Base-by-base conservation (phyloP, 2,113 vertebrate genomes). In the Axis porcinus region DNA sequence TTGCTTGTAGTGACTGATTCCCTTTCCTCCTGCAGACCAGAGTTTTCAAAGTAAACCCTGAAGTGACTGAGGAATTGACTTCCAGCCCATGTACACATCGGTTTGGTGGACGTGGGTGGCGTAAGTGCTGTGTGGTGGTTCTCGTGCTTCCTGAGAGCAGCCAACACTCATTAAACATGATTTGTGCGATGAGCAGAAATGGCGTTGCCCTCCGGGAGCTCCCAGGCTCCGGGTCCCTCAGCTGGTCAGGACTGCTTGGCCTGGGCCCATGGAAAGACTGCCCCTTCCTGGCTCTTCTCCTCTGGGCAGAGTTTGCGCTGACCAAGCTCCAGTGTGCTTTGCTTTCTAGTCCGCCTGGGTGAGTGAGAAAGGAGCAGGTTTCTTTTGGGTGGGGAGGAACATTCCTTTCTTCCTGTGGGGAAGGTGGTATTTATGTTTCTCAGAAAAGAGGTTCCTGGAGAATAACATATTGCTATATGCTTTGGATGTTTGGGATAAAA, bases 371-470 rank as follows among this genome's bases (percentile, higher is more conserved):
- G 89, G 91, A 97, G 88, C 93, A 60, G 97, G 94, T 95, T 97
- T 98, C 97, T 97, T 97, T 89, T 97, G 97, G 98, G 97, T 97
- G 96, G 93, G 89, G 93, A 98, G 89, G 91, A 91, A 96, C 97
- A 98, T 98, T 98, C 97, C 93, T 98, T 96, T 98, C 97, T 97
- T 97, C 93, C 93, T 97, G 89, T 89, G 96, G 97, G 96, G 97
- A 98, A 97, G 97, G 96, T 94, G 89, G 91, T 98, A 97, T 98
- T 98, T 98, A 97, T 95, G 91, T 97, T 97, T 97, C 98, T 97
- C 96, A 95, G 95, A 97, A 89, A 97, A 98, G 96, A 95, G 94
- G 93, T 97, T 96, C 82, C 95, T 82, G 58, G 94, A 96, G 93
- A 95, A 98, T 96, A 97, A 97, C 95, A 95, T 67, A 97, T 91